Evolutionary conservation across 2,888 invertebrate species (phyloP).

Genomic region (Nomada hirtipes): DNA sequence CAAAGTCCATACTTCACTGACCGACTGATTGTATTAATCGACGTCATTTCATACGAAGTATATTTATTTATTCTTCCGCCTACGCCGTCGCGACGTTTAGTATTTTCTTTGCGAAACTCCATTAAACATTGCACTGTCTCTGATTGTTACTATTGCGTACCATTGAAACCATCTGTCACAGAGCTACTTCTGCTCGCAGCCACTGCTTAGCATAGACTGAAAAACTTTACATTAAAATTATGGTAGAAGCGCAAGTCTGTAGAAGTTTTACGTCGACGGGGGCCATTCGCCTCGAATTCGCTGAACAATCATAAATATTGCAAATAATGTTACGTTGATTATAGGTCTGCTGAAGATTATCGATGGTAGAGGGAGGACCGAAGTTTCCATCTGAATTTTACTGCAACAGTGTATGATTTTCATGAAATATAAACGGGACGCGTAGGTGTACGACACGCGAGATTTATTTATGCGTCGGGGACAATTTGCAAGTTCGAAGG

Average conservation of each 20-base stretch:
- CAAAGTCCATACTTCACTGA: constrained; percentile 35
- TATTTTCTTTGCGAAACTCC: not conserved
- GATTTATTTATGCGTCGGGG: not conserved
- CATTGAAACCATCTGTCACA: not conserved
- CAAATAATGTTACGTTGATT: constrained; percentile 5
- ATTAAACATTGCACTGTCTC: too few species aligned
- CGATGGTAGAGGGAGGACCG: too few species aligned
- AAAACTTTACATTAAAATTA: not conserved
- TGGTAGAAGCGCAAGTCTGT: not conserved
- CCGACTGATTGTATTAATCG: constrained; percentile 39
- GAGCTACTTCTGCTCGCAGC: not conserved
- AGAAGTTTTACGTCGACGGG: not conserved
- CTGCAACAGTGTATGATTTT: not conserved
- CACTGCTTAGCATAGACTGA: not conserved
- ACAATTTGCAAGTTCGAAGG: not conserved
- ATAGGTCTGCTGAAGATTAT: not conserved
- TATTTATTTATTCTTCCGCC: not conserved
- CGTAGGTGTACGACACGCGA: not conserved
- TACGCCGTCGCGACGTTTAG: too few species aligned
- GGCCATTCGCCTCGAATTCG: too few species aligned
- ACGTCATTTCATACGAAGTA: not conserved
- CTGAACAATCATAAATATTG: too few species aligned
- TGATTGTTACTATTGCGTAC: too few species aligned
- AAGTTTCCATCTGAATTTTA: not conserved
- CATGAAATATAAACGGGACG: constrained; percentile 17